Conservation (phyloP, 2,113 vertebrate genomes). For the Proterorhinus semilunaris region DNA sequence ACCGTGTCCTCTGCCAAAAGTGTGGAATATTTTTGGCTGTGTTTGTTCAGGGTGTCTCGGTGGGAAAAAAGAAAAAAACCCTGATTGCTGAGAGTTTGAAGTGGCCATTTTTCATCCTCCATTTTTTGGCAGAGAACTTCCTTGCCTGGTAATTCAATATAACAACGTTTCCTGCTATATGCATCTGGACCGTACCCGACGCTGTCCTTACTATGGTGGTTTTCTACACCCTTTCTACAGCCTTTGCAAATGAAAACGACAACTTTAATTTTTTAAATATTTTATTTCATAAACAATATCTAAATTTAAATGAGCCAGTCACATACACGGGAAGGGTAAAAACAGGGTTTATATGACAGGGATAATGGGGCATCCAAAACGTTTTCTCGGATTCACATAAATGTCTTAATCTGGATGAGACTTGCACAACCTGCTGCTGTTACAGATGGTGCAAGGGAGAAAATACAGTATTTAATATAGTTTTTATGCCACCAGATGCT, state of each 20-base stretch:
- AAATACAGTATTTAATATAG: background rate
- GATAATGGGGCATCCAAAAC: background rate
- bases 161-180: background rate
- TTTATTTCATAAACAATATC: conserved; percentile 78
- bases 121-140: conserved; percentile 11
- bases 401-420: background rate
- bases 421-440: background rate
- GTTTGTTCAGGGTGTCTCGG: background rate
- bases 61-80: conserved; percentile 4
- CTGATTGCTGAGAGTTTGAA: background rate
- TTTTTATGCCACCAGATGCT: background rate
- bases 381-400: background rate
- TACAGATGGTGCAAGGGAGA: background rate
- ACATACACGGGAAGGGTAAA: conserved; percentile 70
- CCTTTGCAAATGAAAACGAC: too few species aligned
- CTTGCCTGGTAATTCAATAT: background rate
- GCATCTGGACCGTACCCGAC: background rate
- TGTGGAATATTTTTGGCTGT: conserved; percentile 4
- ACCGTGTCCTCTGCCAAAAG: background rate
- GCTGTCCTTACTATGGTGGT: background rate
- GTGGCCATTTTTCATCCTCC: conserved; percentile 3
- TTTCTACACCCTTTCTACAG: too few species aligned
- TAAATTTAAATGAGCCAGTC: conserved; percentile 60
- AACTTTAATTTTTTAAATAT: conserved; percentile 69
- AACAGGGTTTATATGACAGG: conserved; percentile 20